phyloP scores from a whole-genome alignment of 2,888 invertebrate species.

The Xestia sexstrigata region DNA sequence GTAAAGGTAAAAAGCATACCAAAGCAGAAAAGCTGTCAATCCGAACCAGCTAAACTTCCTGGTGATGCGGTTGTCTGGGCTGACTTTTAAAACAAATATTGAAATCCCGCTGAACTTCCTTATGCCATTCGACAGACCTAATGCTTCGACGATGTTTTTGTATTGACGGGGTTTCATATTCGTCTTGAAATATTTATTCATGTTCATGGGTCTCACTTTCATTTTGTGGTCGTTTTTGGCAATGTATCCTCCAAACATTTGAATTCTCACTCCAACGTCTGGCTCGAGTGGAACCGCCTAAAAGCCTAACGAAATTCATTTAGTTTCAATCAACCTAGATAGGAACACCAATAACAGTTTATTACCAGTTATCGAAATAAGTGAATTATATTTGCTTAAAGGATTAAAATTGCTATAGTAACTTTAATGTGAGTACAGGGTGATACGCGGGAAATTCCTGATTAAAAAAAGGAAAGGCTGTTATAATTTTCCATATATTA shows the following conservation, averaged over 20 bases:
- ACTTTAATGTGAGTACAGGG: neutral
- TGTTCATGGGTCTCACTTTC: slow-evolving; percentile 38
- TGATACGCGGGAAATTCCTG: neutral
- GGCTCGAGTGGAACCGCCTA: neutral
- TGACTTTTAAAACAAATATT: slow-evolving; percentile 61
- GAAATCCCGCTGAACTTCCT: slow-evolving; percentile 74
- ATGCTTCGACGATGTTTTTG: slow-evolving; percentile 74
- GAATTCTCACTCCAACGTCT: neutral
- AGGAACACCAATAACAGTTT: slow-evolving; percentile 8
- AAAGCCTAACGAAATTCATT: slow-evolving; percentile 3
- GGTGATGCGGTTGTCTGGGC: slow-evolving; percentile 55
- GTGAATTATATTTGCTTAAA: neutral
- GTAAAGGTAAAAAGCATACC: slow-evolving; percentile 74
- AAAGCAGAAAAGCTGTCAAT: slow-evolving; percentile 66
- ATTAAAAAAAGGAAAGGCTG: neutral
- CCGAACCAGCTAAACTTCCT: slow-evolving; percentile 71
- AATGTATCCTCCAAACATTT: neutral
- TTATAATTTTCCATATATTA: no score
- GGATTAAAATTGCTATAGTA: neutral
- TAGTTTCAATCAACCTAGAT: slow-evolving; percentile 29
- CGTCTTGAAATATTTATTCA: slow-evolving; percentile 51
- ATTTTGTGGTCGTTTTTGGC: slow-evolving; percentile 5
- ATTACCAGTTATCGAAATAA: neutral
- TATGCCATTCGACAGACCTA: slow-evolving; percentile 65
- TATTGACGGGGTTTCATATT: slow-evolving; percentile 61